Evolutionary conservation across 2,888 invertebrate species (phyloP).

Genomic region (Exephanes ischioxanthus): DNA sequence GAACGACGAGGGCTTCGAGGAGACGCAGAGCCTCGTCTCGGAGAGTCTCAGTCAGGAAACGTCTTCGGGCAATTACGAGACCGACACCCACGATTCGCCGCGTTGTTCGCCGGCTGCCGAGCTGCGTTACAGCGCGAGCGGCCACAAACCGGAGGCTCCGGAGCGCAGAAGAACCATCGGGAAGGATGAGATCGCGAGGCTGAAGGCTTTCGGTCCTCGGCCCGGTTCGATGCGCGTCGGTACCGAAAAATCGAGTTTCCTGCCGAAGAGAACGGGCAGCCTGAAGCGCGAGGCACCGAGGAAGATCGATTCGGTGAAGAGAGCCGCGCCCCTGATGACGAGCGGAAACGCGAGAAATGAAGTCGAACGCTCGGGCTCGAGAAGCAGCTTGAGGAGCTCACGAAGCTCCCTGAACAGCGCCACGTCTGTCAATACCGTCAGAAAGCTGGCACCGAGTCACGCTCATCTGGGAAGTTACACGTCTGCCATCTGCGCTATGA

Average conservation of each 20-base stretch:
- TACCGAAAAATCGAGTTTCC: slow-evolving; percentile 77
- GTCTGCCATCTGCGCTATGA: slow-evolving; percentile 85
- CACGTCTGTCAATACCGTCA: slow-evolving; percentile 91
- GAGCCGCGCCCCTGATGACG: slow-evolving; percentile 51
- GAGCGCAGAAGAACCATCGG: slow-evolving; percentile 66
- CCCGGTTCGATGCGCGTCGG: slow-evolving; percentile 65
- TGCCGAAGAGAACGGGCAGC: slow-evolving; percentile 80
- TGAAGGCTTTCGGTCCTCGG: slow-evolving; percentile 66
- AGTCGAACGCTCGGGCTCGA: slow-evolving; percentile 92
- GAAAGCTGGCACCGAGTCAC: slow-evolving; percentile 88
- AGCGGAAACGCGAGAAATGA: slow-evolving; percentile 83
- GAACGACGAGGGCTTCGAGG: slow-evolving; percentile 96
- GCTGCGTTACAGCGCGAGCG: slow-evolving; percentile 66
- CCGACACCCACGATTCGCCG: slow-evolving; percentile 87
- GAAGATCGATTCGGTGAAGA: slow-evolving; percentile 69
- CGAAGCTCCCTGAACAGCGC: slow-evolving; percentile 94
- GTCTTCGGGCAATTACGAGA: slow-evolving; percentile 90
- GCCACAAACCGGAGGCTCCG: slow-evolving; percentile 55
- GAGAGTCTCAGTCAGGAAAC: slow-evolving; percentile 95
- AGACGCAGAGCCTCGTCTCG: slow-evolving; percentile 94
- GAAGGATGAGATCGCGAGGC: slow-evolving; percentile 66
- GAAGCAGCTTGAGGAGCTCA: slow-evolving; percentile 93
- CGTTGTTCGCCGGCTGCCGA: slow-evolving; percentile 83
- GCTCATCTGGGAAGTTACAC: slow-evolving; percentile 86
- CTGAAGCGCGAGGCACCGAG: slow-evolving; percentile 72